A percentile compares a stretch with the other conserved stretches of the same genome.
Evolutionary conservation across 2,113 vertebrate genomes (phyloP).

Genomic region (Aix galericulata): DNA sequence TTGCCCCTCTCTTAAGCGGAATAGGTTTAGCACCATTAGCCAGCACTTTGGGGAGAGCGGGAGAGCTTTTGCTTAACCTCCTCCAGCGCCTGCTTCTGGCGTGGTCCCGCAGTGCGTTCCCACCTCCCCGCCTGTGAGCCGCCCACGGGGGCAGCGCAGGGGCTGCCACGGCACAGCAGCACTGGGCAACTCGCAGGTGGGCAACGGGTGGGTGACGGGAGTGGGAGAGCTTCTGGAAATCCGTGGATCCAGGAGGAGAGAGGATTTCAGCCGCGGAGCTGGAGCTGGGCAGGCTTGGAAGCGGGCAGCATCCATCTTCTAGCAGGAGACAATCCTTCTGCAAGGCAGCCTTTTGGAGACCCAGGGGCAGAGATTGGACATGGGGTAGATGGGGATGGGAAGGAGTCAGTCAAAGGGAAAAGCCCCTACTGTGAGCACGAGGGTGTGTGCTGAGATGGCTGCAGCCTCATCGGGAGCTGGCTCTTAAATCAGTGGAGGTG

Average conservation of each 20-base stretch:
- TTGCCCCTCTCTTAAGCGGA: constrained; percentile 13
- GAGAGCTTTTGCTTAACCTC: neutral
- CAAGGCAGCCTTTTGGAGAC: neutral
- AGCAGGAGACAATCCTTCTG: neutral
- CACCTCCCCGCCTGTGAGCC: neutral
- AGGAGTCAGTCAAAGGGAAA: neutral
- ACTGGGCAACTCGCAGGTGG: neutral
- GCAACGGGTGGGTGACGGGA: neutral
- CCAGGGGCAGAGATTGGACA: neutral
- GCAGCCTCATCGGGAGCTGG: neutral
- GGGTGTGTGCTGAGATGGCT: neutral
- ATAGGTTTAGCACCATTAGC: neutral
- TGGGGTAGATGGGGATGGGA: neutral
- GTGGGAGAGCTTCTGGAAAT: neutral
- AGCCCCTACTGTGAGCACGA: neutral
- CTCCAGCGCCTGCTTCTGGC: neutral
- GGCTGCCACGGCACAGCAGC: neutral
- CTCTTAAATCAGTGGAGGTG: constrained; percentile 8
- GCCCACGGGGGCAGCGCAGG: accelerated
- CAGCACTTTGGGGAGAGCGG: neutral
- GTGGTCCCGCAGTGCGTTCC: neutral
- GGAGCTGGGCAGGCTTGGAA: neutral
- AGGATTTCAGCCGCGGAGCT: neutral
- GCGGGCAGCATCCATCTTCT: neutral
- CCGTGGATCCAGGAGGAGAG: neutral